phyloP scores from a whole-genome alignment of 2,113 vertebrate genomes.

The Lates calcarifer region DNA sequence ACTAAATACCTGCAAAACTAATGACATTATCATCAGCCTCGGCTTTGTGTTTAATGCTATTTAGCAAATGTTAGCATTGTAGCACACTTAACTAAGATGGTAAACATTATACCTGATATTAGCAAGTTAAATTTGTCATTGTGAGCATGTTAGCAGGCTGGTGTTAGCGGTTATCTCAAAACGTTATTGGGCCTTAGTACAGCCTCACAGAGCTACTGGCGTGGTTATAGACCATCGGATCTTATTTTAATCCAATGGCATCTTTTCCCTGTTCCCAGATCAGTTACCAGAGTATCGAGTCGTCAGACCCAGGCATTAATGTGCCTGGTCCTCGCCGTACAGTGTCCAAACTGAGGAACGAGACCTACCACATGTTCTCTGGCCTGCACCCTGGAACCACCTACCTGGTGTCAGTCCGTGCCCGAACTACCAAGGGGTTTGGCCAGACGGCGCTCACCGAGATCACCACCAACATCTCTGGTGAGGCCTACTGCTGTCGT shows the following conservation, averaged over 20 bases:
- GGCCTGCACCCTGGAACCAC: slow-evolving; percentile 96
- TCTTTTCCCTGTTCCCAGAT: slow-evolving; percentile 83
- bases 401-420: slow-evolving; percentile 95
- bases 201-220: neutral
- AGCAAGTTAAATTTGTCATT: neutral
- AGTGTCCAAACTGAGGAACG: slow-evolving; percentile 94
- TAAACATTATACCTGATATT: neutral
- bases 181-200: no score
- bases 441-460: slow-evolving; percentile 93
- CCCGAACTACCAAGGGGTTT: slow-evolving; percentile 93
- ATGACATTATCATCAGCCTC: neutral
- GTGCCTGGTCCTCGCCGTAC: slow-evolving; percentile 93
- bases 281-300: slow-evolving; percentile 97
- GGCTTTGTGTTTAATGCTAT: neutral
- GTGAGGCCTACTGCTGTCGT: slow-evolving; percentile 70
- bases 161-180: neutral
- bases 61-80: no score
- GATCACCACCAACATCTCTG: slow-evolving; percentile 98
- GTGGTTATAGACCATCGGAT: neutral
- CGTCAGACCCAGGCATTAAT: slow-evolving; percentile 92
- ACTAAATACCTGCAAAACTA: neutral
- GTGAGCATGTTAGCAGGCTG: neutral
- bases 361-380: slow-evolving; percentile 97
- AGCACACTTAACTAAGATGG: neutral
- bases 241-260: neutral